Base-by-base conservation (phyloP, 1,140 invertebrate species). In the Meteorus sp. region DNA sequence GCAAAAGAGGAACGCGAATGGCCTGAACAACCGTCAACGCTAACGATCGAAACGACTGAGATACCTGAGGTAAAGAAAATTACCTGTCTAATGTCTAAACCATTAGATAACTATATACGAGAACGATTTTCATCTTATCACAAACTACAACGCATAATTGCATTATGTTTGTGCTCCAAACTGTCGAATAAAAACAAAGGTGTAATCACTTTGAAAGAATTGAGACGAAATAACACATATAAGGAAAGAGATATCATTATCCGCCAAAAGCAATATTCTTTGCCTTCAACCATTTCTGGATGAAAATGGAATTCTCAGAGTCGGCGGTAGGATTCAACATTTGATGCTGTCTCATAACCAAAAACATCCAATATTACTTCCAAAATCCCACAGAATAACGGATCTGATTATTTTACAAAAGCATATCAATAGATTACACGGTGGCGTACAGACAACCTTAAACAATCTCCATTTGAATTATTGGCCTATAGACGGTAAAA, bases 41-140 rank as follows among this genome's bases (percentile, higher is more conserved):
- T 37, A 65, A 60, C 33, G 19, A 60, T 55, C 52, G 59, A 59
- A 56, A 53, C 61, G 64, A 45, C 41, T 51, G 54, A 60, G 39
- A 15, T 62, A 58, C 31, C 43, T 25, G 27, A 48, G 37, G 9
- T 48, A 15, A 29, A 15, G 29, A 50, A 22, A 27, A 15, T 27
- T 29, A 19, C 56, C 43, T 60, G 48, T 35, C 22, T 33, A 20
- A 44, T 45, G 37, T 37, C 51, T 25, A 23, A 15, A 43, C 9
- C 22, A 7, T 15, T 29, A 25, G 37, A 13, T 4, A 27, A 25
- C 22, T n/a, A 27, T 3, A 25, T 41, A 17, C 31, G 15, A 9
- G 9, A 9, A 7, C 37, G 23, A 8, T 29, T 13, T 25, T 41
- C n/a, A 27, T 29, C 13, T 9, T 39, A 11, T 17, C 3, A 5